Percentiles rank a stretch among this genome's conserved stretches.
These are phyloP conservation scores for Zelleria hepariella DNA, from an alignment of 2,888 invertebrate genomes.

Conservation along the genomic window DNA sequence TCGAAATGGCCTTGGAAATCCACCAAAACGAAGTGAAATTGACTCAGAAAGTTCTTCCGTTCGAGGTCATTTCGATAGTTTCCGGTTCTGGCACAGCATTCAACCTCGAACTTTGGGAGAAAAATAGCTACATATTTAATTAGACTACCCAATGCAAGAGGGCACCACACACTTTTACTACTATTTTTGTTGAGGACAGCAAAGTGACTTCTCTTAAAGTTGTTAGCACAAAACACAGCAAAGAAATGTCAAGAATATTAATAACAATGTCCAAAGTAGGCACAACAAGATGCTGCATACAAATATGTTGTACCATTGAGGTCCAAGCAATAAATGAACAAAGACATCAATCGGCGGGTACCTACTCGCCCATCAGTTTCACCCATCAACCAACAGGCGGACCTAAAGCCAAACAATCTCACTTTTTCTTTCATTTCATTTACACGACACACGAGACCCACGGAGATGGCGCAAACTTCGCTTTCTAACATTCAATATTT, in stretches of 20 bases:
- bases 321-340: slow-evolving; percentile 5
- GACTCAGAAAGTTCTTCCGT: slow-evolving; percentile 39
- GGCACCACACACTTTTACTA: slow-evolving; percentile 16
- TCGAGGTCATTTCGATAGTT: slow-evolving; percentile 30
- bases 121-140: slow-evolving; percentile 60
- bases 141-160: slow-evolving; percentile 46
- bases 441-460: slow-evolving; percentile 45
- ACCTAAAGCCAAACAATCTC: slow-evolving; percentile 64
- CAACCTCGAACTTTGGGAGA: slow-evolving; percentile 50
- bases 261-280: background rate
- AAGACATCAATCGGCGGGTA: slow-evolving; percentile 28
- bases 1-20: background rate
- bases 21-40: slow-evolving; percentile 10
- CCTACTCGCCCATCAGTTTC: slow-evolving; percentile 18
- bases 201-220: background rate
- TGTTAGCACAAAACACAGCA: too few species aligned
- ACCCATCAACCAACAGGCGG: slow-evolving; percentile 20
- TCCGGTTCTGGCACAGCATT: slow-evolving; percentile 43
- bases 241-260: too few species aligned
- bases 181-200: background rate
- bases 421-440: slow-evolving; percentile 71
- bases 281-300: background rate
- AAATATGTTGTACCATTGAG: background rate
- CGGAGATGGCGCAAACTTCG: slow-evolving; percentile 57
- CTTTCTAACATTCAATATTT: slow-evolving; percentile 70